These are phyloP conservation scores for Alfaro cultratus DNA, from an alignment of 2,797 vertebrate species.

Conservation along the genomic window DNA sequence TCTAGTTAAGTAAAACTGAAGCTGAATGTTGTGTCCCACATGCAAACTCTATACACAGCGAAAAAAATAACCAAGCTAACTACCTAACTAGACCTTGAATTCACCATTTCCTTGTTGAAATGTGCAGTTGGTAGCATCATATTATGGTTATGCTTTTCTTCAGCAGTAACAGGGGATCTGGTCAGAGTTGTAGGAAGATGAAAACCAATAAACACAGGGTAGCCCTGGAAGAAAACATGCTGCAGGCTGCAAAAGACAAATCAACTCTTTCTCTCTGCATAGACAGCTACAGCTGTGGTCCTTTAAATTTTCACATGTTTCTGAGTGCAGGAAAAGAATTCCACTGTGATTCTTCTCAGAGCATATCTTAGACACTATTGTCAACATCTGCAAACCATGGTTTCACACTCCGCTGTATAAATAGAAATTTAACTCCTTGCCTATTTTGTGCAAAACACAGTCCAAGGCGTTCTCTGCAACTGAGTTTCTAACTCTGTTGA, in stretches of 20 bases:
- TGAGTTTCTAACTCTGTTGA: background rate
- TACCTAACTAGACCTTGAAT: background rate
- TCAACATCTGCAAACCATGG: conserved; percentile 4
- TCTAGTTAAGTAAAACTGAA: background rate
- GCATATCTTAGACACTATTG: background rate
- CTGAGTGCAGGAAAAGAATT: background rate
- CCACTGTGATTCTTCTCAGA: conserved; percentile 1
- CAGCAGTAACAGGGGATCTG: background rate
- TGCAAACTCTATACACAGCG: background rate
- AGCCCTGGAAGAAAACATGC: background rate
- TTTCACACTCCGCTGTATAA: background rate
- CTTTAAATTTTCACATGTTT: background rate
- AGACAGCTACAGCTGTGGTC: background rate
- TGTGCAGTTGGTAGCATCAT: background rate
- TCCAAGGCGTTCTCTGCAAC: background rate
- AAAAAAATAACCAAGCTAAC: background rate
- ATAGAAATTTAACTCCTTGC: background rate
- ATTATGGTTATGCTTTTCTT: background rate
- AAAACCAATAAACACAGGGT: background rate
- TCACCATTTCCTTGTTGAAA: background rate
- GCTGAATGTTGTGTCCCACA: background rate
- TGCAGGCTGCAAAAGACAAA: conserved; percentile 4
- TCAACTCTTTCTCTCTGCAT: background rate
- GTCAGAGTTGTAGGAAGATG: background rate
- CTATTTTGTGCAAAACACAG: background rate